phyloP scores from a whole-genome alignment of 2,113 vertebrate species.

The Ancistrus triradiatus region DNA sequence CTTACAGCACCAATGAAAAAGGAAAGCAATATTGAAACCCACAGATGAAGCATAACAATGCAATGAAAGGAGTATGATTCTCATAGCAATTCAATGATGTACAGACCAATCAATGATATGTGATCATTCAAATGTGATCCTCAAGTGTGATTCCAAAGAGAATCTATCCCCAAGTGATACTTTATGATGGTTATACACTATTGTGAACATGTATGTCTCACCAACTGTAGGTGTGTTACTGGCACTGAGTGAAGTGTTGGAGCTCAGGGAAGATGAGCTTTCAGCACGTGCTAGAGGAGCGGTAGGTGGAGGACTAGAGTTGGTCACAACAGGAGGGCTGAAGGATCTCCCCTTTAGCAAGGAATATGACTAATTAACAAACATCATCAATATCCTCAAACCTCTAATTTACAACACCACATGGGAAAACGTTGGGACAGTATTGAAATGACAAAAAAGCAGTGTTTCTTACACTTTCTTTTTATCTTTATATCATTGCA shows the following conservation, averaged over 20 bases:
- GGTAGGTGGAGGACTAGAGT: slow-evolving; percentile 81
- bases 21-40: slow-evolving; percentile 11
- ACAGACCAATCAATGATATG: too few species aligned
- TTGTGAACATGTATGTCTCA: slow-evolving; percentile 70
- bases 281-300: slow-evolving; percentile 90
- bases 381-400: too few species aligned
- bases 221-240: slow-evolving; percentile 93
- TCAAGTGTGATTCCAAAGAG: too few species aligned
- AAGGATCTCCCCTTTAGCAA: slow-evolving; percentile 72
- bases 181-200: too few species aligned
- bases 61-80: background rate
- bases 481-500: too few species aligned
- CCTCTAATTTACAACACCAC: too few species aligned
- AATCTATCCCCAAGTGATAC: too few species aligned
- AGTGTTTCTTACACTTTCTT: too few species aligned
- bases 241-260: slow-evolving; percentile 86
- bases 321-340: slow-evolving; percentile 81
- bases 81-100: background rate
- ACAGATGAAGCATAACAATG: background rate
- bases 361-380: too few species aligned
- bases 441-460: too few species aligned
- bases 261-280: slow-evolving; percentile 95
- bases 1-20: slow-evolving; percentile 67
- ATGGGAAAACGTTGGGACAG: too few species aligned
- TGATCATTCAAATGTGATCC: too few species aligned